Evolutionary conservation across 2,888 invertebrate genomes (phyloP), one percentile per base, ranked within the genome.

Genomic region (Acleris literana): DNA sequence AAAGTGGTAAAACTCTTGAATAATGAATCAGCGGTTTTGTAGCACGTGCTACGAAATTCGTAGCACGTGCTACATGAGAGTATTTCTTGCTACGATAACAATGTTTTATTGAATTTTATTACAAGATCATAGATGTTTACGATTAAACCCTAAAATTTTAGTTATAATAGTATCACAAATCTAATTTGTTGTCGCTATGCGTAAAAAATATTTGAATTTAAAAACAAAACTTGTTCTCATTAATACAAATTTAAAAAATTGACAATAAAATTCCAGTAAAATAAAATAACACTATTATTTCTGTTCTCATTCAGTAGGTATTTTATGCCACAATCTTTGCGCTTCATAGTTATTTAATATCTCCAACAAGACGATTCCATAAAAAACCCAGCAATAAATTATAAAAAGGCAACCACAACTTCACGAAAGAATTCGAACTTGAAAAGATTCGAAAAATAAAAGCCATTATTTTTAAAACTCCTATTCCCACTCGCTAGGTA

Each of bases 311-410:
- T 43, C 5, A 4, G 4, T 43, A 43, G 16, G 16, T 53, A 61
- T 61, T 53, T 43, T 46, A 46, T 44, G 2, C 17, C 1, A 22
- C 16, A 48, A 44, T 2, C 4, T 13, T 51, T 29, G 13, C 18
- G 49, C 4, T 29, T 9, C 13, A 33, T n/a, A 53, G 17, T 57
- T 17, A 17, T 57, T 44, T n/a, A 6, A 57, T 22, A 46, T 44
- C 20, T 22, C 39, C 25, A 25, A 25, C 29, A n/a, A 58, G 22
- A 29, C 39, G 18, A 13, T 29, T 25, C 18, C 51, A 64, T 61
- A 60, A 64, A 56, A 33, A 22, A 64, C 53, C 64, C 66, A 57
- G 63, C 63, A 71, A 70, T 72, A 74, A 71, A 58, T 13, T 0
- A 39, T 13, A 39, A 39, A 39, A 11, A 13, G 2, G 39, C 39